phyloP scores from a whole-genome alignment of 2,113 vertebrate species.

The Burhinus oedicnemus region DNA sequence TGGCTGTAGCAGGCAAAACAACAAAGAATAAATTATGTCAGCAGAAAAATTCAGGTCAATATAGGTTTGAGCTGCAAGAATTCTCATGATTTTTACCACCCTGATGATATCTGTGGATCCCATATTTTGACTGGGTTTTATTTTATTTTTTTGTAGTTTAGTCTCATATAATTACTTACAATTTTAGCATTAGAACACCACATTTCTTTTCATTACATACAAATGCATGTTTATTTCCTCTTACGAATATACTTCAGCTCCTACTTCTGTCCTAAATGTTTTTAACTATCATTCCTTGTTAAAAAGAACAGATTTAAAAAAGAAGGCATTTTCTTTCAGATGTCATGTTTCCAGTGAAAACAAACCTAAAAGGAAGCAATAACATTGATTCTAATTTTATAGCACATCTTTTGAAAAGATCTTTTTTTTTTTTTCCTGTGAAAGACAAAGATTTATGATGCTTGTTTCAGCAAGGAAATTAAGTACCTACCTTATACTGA shows the following conservation, averaged over 20 bases:
- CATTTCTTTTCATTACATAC: not conserved
- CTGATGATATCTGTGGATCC: not conserved
- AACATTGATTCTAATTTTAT: not conserved
- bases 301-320: not conserved
- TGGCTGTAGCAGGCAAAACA: not conserved
- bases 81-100: not conserved
- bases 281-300: not conserved
- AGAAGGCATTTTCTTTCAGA: not conserved
- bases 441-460: not conserved
- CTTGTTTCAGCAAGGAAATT: not conserved
- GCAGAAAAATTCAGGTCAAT: slow-evolving; percentile 3
- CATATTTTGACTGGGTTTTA: not conserved
- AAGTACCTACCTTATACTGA: not conserved
- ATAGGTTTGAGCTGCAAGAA: not conserved
- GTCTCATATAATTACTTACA: not conserved
- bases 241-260: not conserved
- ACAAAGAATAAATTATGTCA: not conserved
- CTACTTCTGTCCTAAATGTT: not conserved
- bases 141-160: not conserved
- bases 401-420: not conserved
- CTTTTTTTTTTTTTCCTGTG: not conserved
- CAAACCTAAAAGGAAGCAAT: not conserved
- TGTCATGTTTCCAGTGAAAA: not conserved
- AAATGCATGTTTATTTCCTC: not conserved
- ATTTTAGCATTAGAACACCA: not conserved